phyloP scores from a whole-genome alignment of 2,888 invertebrate genomes.

The Caenorhabditis wallacei region DNA sequence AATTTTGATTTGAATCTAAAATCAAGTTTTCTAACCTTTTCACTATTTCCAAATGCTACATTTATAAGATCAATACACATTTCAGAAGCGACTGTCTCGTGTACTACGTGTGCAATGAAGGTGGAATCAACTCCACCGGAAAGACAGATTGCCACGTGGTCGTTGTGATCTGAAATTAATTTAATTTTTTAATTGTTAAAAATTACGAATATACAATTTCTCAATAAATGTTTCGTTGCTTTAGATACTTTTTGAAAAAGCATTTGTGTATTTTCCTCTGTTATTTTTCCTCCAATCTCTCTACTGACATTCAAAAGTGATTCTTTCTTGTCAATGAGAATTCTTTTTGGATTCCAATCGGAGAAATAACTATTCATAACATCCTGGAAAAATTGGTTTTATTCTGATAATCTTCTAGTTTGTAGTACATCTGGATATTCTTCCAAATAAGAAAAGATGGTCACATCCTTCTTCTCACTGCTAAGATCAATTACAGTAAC shows the following conservation, averaged over 20 bases:
- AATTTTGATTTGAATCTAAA: background rate
- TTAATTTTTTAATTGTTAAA: background rate
- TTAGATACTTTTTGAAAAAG: conserved; percentile 27
- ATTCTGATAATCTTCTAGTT: background rate
- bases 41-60: conserved; percentile 74
- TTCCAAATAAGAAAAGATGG: conserved; percentile 50
- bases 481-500: conserved; percentile 44
- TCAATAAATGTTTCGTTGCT: conserved; percentile 42
- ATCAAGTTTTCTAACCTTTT: conserved; percentile 29
- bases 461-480: background rate
- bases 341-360: background rate
- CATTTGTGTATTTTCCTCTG: background rate
- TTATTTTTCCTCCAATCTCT: conserved; percentile 17
- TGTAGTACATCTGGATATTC: conserved; percentile 55
- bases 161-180: conserved; percentile 12
- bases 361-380: conserved; percentile 14
- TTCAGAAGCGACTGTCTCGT: conserved; percentile 86
- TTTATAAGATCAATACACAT: conserved; percentile 83
- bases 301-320: conserved; percentile 38
- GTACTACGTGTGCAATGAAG: conserved; percentile 88
- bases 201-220: conserved; percentile 33
- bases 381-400: conserved; percentile 5
- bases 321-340: conserved; percentile 8
- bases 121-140: conserved; percentile 98
- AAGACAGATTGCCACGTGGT: conserved; percentile 89